Percentiles rank a stretch among this genome's conserved stretches.
Evolutionary conservation across 2,888 invertebrate species (phyloP).

Genomic region (Microctonus aethiopoides): DNA sequence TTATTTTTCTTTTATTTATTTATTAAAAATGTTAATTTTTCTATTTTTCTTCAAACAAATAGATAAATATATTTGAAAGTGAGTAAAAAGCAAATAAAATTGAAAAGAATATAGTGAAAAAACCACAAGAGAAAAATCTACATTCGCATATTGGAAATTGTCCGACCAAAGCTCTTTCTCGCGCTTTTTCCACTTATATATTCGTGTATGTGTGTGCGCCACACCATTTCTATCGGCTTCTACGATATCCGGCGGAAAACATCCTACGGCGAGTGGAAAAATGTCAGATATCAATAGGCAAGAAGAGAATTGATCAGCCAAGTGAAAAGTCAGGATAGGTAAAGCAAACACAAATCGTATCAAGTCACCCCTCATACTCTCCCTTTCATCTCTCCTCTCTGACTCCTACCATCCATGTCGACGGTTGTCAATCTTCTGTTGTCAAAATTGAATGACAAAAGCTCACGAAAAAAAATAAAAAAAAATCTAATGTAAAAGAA

Average conservation of each 20-base stretch:
- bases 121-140: slow-evolving; percentile 20
- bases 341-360: slow-evolving; percentile 49
- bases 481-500: not conserved
- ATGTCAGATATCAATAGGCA: slow-evolving; percentile 34
- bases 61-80: slow-evolving; percentile 6
- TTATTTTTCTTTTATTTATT: not conserved
- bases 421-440: not conserved
- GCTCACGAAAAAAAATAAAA: not conserved
- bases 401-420: not conserved
- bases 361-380: slow-evolving; percentile 30
- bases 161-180: not conserved
- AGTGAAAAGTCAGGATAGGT: slow-evolving; percentile 39
- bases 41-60: not conserved
- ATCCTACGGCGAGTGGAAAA: slow-evolving; percentile 38
- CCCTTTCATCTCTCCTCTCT: slow-evolving; percentile 1
- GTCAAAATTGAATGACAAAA: not conserved
- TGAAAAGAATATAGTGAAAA: not conserved
- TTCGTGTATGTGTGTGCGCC: too few species aligned
- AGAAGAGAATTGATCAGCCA: slow-evolving; percentile 38
- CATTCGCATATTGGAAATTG: slow-evolving; percentile 28
- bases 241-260: slow-evolving; percentile 28
- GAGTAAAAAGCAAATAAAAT: not conserved
- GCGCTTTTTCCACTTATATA: slow-evolving; percentile 3
- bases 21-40: not conserved
- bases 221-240: slow-evolving; percentile 2